Base-by-base conservation (phyloP, 2,113 vertebrate genomes). In the Etheostoma cragini region DNA sequence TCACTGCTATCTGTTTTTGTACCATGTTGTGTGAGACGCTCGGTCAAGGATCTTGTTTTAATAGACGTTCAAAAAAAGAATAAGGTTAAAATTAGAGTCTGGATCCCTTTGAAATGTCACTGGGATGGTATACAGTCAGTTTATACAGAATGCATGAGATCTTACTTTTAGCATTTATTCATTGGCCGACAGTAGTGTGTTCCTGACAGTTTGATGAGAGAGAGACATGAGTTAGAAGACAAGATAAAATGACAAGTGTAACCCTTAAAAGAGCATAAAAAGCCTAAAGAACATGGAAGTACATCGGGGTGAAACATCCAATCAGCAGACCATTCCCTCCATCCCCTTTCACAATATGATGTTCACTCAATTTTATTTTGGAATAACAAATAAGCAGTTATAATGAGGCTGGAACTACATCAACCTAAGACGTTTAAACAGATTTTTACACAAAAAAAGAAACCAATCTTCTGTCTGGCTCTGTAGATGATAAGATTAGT, bases 401-500 rank as follows among this genome's bases (percentile, higher is more conserved):
- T 8, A 53, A 53, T 22, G 49, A 63, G 24, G 38, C 45, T 71
- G 35, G 24, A 33, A 52, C 21, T 7, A 21, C 26, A 50, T 45
- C 53, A 30, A 5, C 35, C 1, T 5, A n/a, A 63, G 16, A 71
- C 6, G 58, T 26, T 30, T 58, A 13, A 67, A 11, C 17, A 21
- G 14, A 0, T 58, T 64, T 68, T 83, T 33, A 35, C 24, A 60
- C 24, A n/a, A 42, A 63, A 63, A 45, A 54, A 53, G 7, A 46
- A n/a, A n/a, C 42, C 57, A 0, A 58, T 53, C 71, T n/a, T 50
- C 16, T n/a, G 58, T 19, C 16, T 52, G 66, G 33, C 65, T 53
- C 22, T 60, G n/a, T 10, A 46, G 75, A 76, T 1, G 11, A 73
- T 77, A 69, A 80, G 58, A 1, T 11, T 38, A 10, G n/a, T 8